Percentiles rank a stretch among this genome's conserved stretches.
phyloP scores from a whole-genome alignment of 2,113 vertebrate genomes.

The Myotis davidii region DNA sequence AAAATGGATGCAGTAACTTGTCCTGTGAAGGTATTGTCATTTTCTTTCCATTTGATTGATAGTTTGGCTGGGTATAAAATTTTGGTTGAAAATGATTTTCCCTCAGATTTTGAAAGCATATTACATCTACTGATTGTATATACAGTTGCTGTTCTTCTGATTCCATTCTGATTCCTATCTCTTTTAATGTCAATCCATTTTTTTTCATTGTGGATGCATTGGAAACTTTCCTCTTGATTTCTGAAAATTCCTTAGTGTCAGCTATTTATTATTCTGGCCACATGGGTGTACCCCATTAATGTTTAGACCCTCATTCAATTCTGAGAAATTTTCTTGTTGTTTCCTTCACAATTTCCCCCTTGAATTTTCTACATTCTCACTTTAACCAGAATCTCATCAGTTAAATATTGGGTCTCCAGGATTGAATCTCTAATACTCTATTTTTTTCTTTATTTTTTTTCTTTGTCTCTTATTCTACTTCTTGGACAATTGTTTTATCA shows the following conservation, averaged over 20 bases:
- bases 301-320: not conserved
- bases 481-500: not conserved
- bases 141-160: not conserved
- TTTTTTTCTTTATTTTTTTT: not conserved
- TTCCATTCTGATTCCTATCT: not conserved
- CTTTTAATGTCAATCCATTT: not conserved
- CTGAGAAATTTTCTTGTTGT: not conserved
- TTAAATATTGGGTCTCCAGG: not conserved
- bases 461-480: not conserved
- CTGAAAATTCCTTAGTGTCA: not conserved
- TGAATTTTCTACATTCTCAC: not conserved
- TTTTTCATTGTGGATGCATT: not conserved
- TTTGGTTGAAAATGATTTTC: conserved; percentile 12
- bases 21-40: not conserved
- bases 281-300: not conserved
- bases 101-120: not conserved
- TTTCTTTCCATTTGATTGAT: not conserved
- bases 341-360: not conserved
- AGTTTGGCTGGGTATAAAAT: conserved; percentile 66
- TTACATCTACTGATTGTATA: not conserved
- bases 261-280: not conserved
- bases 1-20: not conserved
- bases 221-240: not conserved
- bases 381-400: not conserved
- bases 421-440: not conserved